Percentiles rank a stretch among this genome's conserved stretches.
Conservation (phyloP, 2,113 vertebrate genomes). For the Malurus cyaneus region DNA sequence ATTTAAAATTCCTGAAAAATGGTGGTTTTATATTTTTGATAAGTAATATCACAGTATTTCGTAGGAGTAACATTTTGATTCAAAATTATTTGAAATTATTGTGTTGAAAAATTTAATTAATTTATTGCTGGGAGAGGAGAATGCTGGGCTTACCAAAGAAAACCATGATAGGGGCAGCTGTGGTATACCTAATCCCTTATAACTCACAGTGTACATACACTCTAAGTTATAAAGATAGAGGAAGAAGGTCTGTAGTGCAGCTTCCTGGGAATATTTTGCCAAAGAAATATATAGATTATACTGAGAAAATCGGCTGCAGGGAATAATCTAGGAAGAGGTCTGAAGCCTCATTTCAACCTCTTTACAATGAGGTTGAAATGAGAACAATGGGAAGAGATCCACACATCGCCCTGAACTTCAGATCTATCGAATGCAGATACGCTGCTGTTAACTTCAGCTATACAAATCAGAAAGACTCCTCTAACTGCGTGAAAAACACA, state of each 20-base stretch:
- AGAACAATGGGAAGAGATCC: not conserved
- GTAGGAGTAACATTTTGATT: not conserved
- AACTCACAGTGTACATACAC: not conserved
- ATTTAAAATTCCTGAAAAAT: not conserved
- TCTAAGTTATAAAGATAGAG: not conserved
- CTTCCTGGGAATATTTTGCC: not conserved
- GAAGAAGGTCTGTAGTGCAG: rapidly evolving
- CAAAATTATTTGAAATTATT: not conserved
- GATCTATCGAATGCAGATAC: not conserved
- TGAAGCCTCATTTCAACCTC: not conserved
- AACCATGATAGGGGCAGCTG: rapidly evolving
- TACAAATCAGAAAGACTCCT: not conserved
- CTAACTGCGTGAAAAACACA: not conserved
- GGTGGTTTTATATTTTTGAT: not conserved
- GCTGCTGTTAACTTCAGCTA: not conserved
- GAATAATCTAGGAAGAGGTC: not conserved
- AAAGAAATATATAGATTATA: not conserved
- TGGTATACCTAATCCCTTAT: not conserved
- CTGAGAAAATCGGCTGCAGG: not conserved
- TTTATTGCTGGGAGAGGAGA: not conserved
- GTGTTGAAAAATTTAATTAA: not conserved
- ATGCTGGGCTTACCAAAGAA: not conserved
- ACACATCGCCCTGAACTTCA: not conserved
- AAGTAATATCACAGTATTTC: not conserved
- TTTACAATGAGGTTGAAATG: not conserved